Percentiles rank a stretch among this genome's conserved stretches.
Conservation (phyloP, 2,888 invertebrate genomes). For the Steinernema scapterisci region DNA sequence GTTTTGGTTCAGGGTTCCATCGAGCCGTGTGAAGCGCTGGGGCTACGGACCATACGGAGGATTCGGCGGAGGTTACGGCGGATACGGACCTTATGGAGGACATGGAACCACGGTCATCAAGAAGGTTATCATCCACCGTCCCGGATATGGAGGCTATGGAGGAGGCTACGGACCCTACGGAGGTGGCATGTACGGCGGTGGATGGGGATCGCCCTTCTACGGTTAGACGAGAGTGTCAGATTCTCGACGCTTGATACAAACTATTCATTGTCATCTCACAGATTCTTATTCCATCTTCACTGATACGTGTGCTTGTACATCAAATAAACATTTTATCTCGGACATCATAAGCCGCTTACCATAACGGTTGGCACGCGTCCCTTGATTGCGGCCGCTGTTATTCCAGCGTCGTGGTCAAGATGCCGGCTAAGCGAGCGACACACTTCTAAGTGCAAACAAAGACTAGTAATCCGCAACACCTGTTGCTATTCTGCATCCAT, state of each 20-base stretch:
- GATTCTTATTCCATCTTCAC: background rate
- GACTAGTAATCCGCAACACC: constrained; percentile 16
- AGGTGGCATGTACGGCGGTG: constrained; percentile 5
- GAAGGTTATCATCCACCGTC: constrained; percentile 26
- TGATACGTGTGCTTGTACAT: background rate
- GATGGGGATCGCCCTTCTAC: constrained; percentile 14
- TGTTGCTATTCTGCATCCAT: constrained; percentile 23
- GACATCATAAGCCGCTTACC: background rate
- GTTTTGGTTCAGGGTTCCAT: background rate
- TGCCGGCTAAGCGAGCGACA: background rate
- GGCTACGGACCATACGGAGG: background rate
- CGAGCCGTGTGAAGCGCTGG: constrained; percentile 15
- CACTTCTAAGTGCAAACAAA: constrained; percentile 6
- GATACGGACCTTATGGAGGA: constrained; percentile 18
- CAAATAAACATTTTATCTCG: background rate
- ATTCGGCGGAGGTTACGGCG: background rate
- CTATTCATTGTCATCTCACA: background rate
- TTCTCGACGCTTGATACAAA: background rate
- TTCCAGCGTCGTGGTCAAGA: constrained; percentile 8
- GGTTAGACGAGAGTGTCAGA: background rate
- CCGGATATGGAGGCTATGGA: background rate
- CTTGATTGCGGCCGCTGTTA: background rate
- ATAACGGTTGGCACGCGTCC: constrained; percentile 3
- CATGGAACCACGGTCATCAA: constrained; percentile 9
- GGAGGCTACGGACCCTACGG: background rate